Evolutionary conservation across 2,113 vertebrate species (phyloP).

Genomic region (Chunga burmeisteri): DNA sequence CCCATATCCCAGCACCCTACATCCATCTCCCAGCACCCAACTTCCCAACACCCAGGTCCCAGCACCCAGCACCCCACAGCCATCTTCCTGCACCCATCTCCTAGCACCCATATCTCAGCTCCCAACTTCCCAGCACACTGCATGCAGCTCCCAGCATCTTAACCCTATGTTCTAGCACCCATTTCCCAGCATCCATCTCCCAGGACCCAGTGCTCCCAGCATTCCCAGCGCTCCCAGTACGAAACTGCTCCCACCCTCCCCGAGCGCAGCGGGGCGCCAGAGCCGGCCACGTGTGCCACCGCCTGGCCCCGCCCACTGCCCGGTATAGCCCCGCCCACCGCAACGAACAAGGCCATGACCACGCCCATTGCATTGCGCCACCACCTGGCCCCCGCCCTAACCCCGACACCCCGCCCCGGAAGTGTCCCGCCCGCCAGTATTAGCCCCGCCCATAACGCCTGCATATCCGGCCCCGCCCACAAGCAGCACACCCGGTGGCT

Average conservation of each 20-base stretch:
- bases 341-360: fast-evolving
- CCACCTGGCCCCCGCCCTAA: background rate
- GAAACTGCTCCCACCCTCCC: background rate
- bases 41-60: background rate
- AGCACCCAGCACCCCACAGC: background rate
- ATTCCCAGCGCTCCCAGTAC: background rate
- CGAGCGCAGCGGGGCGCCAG: background rate
- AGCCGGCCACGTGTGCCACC: background rate
- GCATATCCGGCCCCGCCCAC: background rate
- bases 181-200: background rate
- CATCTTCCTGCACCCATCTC: too few relatives aligned
- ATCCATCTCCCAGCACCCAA: background rate
- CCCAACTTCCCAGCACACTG: background rate
- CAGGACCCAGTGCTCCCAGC: background rate
- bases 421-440: too few relatives aligned
- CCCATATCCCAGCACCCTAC: background rate
- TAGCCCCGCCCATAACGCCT: too few relatives aligned
- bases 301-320: background rate
- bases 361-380: background rate
- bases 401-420: too few relatives aligned
- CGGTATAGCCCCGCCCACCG: background rate
- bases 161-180: too few relatives aligned
- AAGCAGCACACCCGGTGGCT: too few relatives aligned
- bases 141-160: background rate
- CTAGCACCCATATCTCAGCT: background rate